Percentiles rank a stretch among this genome's conserved stretches.
These are phyloP conservation scores for Unio delphinus DNA, from an alignment of 2,888 invertebrate species.

Conservation along the genomic window DNA sequence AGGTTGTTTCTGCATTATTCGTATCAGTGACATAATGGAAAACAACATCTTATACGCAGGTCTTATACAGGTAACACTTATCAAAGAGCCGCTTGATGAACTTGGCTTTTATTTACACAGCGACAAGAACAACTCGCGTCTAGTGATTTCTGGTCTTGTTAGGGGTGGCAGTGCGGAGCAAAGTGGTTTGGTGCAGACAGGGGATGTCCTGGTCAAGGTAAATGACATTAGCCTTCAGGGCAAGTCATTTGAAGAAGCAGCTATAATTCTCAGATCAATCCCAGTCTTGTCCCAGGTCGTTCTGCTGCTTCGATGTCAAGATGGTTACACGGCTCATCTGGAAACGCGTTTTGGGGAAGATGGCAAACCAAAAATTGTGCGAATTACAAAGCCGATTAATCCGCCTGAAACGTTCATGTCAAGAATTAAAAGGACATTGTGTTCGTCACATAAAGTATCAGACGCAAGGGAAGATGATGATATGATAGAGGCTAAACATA, in stretches of 20 bases:
- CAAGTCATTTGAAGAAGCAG: slow-evolving; percentile 54
- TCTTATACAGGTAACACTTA: slow-evolving; percentile 50
- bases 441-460: too few species aligned
- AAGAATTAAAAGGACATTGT: too few species aligned
- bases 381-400: slow-evolving; percentile 2
- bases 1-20: too few species aligned
- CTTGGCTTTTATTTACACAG: slow-evolving; percentile 59
- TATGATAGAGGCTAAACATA: too few species aligned
- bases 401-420: too few species aligned
- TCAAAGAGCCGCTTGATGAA: slow-evolving; percentile 50
- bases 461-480: too few species aligned
- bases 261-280: slow-evolving; percentile 50
- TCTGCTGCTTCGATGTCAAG: too few species aligned
- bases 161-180: slow-evolving; percentile 60
- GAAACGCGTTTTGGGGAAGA: slow-evolving; percentile 46
- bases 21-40: too few species aligned
- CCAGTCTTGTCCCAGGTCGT: slow-evolving; percentile 47
- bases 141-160: slow-evolving; percentile 54
- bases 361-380: slow-evolving; percentile 50
- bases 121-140: slow-evolving; percentile 45
- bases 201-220: slow-evolving; percentile 58
- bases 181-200: slow-evolving; percentile 57
- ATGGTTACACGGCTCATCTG: too few species aligned
- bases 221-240: slow-evolving; percentile 16
- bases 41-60: too few species aligned